A percentile compares a stretch with the other conserved stretches of the same genome.
Evolutionary conservation across 2,888 invertebrate species (phyloP).

Genomic region (Helleia helle): DNA sequence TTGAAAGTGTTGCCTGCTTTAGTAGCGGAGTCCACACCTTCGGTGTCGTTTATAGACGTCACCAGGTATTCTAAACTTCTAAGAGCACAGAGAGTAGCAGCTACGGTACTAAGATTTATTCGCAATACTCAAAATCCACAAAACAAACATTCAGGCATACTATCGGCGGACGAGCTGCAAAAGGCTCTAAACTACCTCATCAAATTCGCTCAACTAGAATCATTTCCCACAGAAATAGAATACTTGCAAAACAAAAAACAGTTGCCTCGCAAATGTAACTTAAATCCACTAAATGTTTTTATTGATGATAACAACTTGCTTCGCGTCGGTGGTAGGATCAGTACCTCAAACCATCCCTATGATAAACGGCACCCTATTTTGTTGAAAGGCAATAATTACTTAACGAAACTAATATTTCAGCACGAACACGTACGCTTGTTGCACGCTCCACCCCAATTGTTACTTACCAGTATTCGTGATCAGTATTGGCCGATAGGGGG

Average conservation of each 20-base stretch:
- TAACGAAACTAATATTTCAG: constrained; percentile 12
- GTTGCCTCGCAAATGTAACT: background rate
- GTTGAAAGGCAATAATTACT: constrained; percentile 10
- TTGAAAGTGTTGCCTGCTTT: background rate
- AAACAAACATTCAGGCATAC: constrained; percentile 6
- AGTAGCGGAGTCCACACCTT: constrained; percentile 10
- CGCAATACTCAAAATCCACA: constrained; percentile 16
- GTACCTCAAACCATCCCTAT: constrained; percentile 10
- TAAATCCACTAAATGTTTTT: background rate
- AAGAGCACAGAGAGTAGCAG: too few relatives aligned
- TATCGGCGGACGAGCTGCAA: constrained; percentile 14
- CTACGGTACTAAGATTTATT: too few relatives aligned
- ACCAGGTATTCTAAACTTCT: too few relatives aligned
- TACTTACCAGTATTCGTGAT: constrained; percentile 15
- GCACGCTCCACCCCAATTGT: constrained; percentile 8
- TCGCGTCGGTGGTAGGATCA: constrained; percentile 19
- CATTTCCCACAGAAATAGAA: constrained; percentile 9
- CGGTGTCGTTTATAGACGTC: constrained; percentile 14
- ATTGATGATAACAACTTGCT: constrained; percentile 6
- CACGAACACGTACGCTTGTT: constrained; percentile 9
- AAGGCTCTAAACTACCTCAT: constrained; percentile 13
- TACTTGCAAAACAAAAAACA: background rate
- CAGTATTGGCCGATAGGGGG: constrained; percentile 19
- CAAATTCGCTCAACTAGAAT: constrained; percentile 14
- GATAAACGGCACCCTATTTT: constrained; percentile 17